Base-by-base conservation (phyloP, 2,888 invertebrate genomes). In the Noctua comes region DNA sequence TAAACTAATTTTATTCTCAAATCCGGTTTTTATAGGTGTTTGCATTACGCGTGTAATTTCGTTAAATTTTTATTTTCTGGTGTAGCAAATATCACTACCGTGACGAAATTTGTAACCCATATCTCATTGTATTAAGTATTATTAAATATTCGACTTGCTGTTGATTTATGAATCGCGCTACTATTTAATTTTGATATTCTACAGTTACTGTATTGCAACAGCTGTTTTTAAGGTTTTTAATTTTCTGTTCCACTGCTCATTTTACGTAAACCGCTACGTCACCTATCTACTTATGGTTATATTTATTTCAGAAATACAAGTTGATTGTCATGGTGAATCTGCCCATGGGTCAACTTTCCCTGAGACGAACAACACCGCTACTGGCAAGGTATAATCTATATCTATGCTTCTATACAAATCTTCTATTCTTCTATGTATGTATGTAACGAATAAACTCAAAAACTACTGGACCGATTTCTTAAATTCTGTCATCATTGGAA, bases 291-390 rank as follows among this genome's bases (percentile, higher is more conserved):
- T 16, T 4, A 43, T 31, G 10, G 21, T 73, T 62, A 27, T 10
- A 24, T 66, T 66, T 4, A 36, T 84, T 87, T 18, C 87, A 93
- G 93, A 93, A 89, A 90, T 93, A 65, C 83, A 97, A 97, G 88
- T 97, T 97, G 83, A 97, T 97, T 98, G 98, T 84, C 95, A 97
- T 66, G 99, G 99, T 13, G 97, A 97, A n/a, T 97, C 98, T 4
- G 98, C 98, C 0, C 99, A 99, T 93, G 98, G 98, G 0, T 98
- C 98, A 1, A 96, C 98, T 13, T 97, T 99, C 82, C 96, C 98
- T 68, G 97, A 97, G 54, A 91, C 91, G 3, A 90, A 92, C 59
- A 96, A 98, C 85, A 98, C 98, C 0, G 98, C 98, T 54, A 98
- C 98, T 16, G 98, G 98, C 91, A 98, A 98, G 95, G 46, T 46